Conservation (phyloP, 2,797 vertebrate genomes). For the Toxotes lorentzi region DNA sequence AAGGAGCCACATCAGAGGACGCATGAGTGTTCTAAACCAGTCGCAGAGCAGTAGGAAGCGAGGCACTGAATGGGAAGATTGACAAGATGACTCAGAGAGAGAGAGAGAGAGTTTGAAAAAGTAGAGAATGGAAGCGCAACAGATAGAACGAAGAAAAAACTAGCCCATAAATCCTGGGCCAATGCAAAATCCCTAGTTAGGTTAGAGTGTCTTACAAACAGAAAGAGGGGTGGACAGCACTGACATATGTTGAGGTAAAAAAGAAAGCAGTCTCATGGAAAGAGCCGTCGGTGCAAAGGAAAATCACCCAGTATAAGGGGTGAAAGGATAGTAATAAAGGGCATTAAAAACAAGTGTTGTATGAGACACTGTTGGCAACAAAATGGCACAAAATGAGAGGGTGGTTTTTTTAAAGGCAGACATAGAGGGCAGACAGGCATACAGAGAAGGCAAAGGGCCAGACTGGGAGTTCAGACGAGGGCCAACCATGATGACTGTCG, state of each 20-base stretch:
- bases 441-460: slow-evolving; percentile 38
- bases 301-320: slow-evolving; percentile 47
- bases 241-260: slow-evolving; percentile 43
- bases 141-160: slow-evolving; percentile 6
- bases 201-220: slow-evolving; percentile 44
- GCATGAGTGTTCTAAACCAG: slow-evolving; percentile 56
- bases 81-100: slow-evolving; percentile 61
- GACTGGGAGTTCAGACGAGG: slow-evolving; percentile 63
- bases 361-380: slow-evolving; percentile 32
- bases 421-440: slow-evolving; percentile 10
- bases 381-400: slow-evolving; percentile 51
- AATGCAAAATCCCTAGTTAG: slow-evolving; percentile 26
- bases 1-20: slow-evolving; percentile 69
- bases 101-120: slow-evolving; percentile 20
- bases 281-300: slow-evolving; percentile 34
- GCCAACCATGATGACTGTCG: slow-evolving; percentile 34
- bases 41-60: slow-evolving; percentile 49
- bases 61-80: slow-evolving; percentile 53
- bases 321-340: slow-evolving; percentile 53
- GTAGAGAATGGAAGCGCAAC: slow-evolving; percentile 27
- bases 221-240: slow-evolving; percentile 26
- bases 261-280: slow-evolving; percentile 46
- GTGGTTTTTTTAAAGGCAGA: slow-evolving; percentile 39
- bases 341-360: slow-evolving; percentile 60
- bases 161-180: slow-evolving; percentile 21